Conservation (phyloP, 2,888 invertebrate species). For the Suillia variegata region DNA sequence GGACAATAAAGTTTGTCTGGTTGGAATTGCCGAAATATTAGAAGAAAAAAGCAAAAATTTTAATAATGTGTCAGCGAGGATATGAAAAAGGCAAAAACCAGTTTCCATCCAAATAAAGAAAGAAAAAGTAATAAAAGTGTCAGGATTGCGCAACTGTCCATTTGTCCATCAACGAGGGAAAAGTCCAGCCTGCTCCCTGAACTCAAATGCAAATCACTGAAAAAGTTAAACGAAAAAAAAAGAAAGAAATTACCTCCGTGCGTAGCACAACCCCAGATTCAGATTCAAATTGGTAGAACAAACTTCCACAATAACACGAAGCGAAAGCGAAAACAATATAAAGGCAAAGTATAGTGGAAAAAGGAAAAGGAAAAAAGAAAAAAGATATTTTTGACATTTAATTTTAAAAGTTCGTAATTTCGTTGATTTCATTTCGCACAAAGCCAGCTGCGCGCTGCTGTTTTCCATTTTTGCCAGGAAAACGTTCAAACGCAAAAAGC, state of each 20-base stretch:
- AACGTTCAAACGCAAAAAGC: too few relatives aligned
- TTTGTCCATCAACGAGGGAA: not conserved
- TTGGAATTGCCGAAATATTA: too few relatives aligned
- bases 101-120: not conserved
- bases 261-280: too few relatives aligned
- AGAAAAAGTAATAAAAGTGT: not conserved
- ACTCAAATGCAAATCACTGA: not conserved
- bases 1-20: too few relatives aligned
- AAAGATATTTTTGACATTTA: slow-evolving; percentile 21
- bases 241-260: too few relatives aligned
- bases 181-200: not conserved
- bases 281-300: too few relatives aligned
- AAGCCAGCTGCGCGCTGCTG: not conserved
- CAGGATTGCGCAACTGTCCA: not conserved
- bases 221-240: too few relatives aligned
- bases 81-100: not conserved
- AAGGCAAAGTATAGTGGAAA: not conserved
- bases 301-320: not conserved
- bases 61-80: too few relatives aligned
- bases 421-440: not conserved
- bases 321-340: not conserved
- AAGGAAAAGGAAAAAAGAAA: too few relatives aligned
- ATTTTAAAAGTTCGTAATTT: slow-evolving; percentile 12
- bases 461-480: too few relatives aligned
- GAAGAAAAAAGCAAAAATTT: not conserved